Evolutionary conservation across 2,888 invertebrate species (phyloP).

Genomic region (Mythimna ferrago): DNA sequence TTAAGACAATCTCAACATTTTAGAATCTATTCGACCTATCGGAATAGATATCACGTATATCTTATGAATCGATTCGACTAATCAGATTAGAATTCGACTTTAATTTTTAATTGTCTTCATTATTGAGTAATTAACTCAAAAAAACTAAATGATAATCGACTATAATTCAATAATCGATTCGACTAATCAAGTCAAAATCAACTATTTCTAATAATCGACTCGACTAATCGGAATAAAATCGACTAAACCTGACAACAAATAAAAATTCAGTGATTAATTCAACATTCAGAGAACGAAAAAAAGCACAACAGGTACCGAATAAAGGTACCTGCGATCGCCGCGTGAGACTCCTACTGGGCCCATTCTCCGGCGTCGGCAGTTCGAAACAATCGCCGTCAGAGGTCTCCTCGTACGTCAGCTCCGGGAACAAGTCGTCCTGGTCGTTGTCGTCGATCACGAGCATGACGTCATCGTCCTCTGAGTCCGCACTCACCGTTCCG

Average conservation of each 20-base stretch:
- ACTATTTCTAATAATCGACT: not conserved
- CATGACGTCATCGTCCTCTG: constrained; percentile 75
- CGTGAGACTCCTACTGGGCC: constrained; percentile 81
- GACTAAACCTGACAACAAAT: constrained; percentile 21
- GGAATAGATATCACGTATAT: not conserved
- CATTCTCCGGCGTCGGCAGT: constrained; percentile 74
- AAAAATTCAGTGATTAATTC: not conserved
- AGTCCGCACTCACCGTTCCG: constrained; percentile 80
- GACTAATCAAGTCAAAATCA: not conserved
- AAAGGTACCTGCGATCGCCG: constrained; percentile 85
- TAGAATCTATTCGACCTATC: not conserved
- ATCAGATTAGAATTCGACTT: no score
- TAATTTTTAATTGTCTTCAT: no score
- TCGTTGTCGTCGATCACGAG: constrained; percentile 78
- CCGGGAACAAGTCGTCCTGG: constrained; percentile 86
- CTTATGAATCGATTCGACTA: no score
- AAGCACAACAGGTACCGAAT: constrained; percentile 65
- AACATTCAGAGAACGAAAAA: constrained; percentile 33
- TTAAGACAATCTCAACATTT: no score
- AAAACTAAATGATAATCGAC: not conserved
- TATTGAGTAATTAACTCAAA: not conserved
- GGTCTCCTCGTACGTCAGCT: constrained; percentile 85
- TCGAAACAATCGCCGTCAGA: constrained; percentile 82
- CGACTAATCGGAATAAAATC: constrained; percentile 29
- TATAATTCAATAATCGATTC: not conserved